A percentile compares a stretch with the other conserved stretches of the same genome.
Conservation (phyloP, 2,888 invertebrate genomes). For the Noctuana brunneofusca region DNA sequence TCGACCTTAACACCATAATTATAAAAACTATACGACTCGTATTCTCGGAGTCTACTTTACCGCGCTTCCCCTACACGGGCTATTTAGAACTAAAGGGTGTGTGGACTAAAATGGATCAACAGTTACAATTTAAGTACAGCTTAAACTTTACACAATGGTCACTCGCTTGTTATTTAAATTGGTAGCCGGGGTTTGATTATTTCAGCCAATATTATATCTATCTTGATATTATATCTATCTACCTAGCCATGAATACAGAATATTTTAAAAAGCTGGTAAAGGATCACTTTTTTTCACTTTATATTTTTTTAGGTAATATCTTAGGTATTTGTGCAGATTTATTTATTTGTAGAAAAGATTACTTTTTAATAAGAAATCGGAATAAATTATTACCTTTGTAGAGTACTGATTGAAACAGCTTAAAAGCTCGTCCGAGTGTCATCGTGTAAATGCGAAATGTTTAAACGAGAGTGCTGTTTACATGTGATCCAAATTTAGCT, state of each 20-base stretch:
- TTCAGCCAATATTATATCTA: too few relatives aligned
- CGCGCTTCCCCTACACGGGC: constrained; percentile 56
- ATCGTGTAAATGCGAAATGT: constrained; percentile 23
- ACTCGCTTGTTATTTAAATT: constrained; percentile 18
- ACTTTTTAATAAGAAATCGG: too few relatives aligned
- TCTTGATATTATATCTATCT: too few relatives aligned
- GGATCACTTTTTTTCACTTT: too few relatives aligned
- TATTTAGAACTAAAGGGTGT: constrained; percentile 72
- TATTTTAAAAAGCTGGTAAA: too few relatives aligned
- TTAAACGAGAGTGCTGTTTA: constrained; percentile 39
- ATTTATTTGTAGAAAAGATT: too few relatives aligned
- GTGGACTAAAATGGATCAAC: constrained; percentile 56
- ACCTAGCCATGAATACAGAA: too few relatives aligned
- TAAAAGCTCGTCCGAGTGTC: constrained; percentile 26
- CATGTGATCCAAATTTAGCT: constrained; percentile 61
- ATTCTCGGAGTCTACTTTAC: constrained; percentile 34
- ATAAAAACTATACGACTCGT: constrained; percentile 35
- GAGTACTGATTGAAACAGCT: too few relatives aligned
- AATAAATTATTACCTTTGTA: too few relatives aligned
- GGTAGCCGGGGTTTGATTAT: too few relatives aligned
- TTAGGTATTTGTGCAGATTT: too few relatives aligned
- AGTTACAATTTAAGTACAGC: constrained; percentile 38
- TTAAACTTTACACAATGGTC: constrained; percentile 42
- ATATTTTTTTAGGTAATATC: too few relatives aligned
- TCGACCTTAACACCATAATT: not conserved